Evolutionary conservation across 2,797 vertebrate species (phyloP).

Genomic region (Stomatorhinus walkeri): DNA sequence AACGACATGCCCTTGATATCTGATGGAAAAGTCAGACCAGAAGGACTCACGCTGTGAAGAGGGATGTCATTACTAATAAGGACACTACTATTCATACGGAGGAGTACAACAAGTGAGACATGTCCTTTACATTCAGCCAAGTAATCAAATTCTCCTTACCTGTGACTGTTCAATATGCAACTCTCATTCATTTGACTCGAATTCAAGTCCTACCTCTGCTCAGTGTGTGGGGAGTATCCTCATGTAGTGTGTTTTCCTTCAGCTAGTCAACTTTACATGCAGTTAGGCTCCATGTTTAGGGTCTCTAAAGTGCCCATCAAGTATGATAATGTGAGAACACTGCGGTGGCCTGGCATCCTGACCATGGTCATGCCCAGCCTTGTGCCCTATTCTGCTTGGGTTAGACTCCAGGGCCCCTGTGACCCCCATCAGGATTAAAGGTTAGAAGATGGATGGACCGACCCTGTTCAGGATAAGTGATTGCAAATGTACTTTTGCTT

Average conservation of each 20-base stretch:
- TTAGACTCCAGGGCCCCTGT: background rate
- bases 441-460: background rate
- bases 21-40: background rate
- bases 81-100: background rate
- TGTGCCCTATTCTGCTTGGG: background rate
- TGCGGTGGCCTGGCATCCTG: background rate
- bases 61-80: background rate
- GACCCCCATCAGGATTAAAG: background rate
- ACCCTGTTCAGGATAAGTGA: background rate
- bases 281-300: background rate
- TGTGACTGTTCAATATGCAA: background rate
- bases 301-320: background rate
- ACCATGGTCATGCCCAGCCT: background rate
- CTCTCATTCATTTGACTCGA: background rate
- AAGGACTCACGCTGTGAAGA: background rate
- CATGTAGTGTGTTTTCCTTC: background rate
- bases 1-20: background rate
- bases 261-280: background rate
- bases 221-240: background rate
- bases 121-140: background rate
- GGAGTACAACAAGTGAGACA: background rate
- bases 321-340: background rate
- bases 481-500: background rate
- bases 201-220: background rate
- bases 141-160: background rate